Conservation (phyloP, 2,113 vertebrate species). For the Macquaria ambigua region DNA sequence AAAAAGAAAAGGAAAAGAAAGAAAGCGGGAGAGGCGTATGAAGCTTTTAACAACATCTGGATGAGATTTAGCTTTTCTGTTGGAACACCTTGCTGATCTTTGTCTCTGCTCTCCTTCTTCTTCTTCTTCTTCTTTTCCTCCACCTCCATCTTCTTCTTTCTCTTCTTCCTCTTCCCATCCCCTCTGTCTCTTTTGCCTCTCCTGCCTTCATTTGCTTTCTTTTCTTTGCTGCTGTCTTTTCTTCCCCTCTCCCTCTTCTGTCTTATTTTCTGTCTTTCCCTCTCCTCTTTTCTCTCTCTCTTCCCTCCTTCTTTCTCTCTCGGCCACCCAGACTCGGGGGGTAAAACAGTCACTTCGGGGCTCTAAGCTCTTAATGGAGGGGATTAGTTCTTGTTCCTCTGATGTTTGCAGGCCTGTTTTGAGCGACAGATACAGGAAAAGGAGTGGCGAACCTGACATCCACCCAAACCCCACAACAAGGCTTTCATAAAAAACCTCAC, state of each 20-base stretch:
- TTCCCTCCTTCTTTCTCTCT: background rate
- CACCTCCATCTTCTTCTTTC: background rate
- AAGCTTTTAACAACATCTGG: conserved; percentile 64
- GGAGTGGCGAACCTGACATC: conserved; percentile 60
- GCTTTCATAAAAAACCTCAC: conserved; percentile 30
- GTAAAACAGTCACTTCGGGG: conserved; percentile 54
- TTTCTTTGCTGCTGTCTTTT: background rate
- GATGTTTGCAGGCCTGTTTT: conserved; percentile 58
- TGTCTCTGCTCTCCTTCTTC: background rate
- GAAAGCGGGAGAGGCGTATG: conserved; percentile 32
- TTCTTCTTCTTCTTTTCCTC: background rate
- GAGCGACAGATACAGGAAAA: conserved; percentile 70
- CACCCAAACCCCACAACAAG: conserved; percentile 56
- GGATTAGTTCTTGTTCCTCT: conserved; percentile 63
- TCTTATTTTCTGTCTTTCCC: background rate
- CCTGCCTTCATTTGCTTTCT: background rate
- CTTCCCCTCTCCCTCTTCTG: background rate
- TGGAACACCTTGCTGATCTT: conserved; percentile 53
- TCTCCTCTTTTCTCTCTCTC: background rate
- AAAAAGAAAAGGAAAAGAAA: background rate
- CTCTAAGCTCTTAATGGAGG: conserved; percentile 74
- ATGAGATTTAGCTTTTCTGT: conserved; percentile 53
- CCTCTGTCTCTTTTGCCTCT: conserved; percentile 2
- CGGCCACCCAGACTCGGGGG: conserved; percentile 67
- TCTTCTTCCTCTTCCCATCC: background rate